phyloP scores from a whole-genome alignment of 2,113 vertebrate species.

The Orycteropus afer region DNA sequence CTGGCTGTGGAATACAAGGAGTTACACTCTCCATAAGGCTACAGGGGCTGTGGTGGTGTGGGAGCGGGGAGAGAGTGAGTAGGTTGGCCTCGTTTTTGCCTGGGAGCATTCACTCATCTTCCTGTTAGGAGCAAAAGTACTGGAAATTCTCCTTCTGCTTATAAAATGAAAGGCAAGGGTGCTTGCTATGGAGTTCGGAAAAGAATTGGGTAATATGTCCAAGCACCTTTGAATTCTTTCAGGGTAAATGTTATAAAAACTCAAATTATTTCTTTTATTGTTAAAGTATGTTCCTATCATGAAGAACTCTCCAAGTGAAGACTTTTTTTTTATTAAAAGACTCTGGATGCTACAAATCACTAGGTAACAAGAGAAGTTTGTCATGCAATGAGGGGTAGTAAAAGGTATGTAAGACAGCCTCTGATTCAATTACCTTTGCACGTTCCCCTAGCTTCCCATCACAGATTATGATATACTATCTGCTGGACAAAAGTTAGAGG shows the following conservation, averaged over 20 bases:
- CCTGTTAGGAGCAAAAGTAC: neutral
- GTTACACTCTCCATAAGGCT: neutral
- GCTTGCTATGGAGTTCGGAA: neutral
- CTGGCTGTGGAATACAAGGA: neutral
- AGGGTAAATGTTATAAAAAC: slow-evolving; percentile 5
- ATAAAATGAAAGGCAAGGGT: neutral
- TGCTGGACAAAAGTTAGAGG: neutral
- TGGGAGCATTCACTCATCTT: neutral
- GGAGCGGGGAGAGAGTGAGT: neutral
- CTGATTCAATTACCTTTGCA: neutral
- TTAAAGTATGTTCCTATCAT: neutral
- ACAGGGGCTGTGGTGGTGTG: neutral
- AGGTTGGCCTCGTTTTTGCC: neutral
- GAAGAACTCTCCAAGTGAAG: neutral
- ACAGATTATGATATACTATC: neutral
- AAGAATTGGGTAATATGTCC: neutral
- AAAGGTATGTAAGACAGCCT: neutral
- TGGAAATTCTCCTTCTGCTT: neutral
- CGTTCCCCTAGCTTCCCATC: neutral
- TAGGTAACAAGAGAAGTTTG: neutral
- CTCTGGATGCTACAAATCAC: neutral
- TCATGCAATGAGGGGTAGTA: neutral
- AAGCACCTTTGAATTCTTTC: slow-evolving; percentile 5
- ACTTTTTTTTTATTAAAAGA: neutral
- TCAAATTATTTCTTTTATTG: slow-evolving; percentile 10